Evolutionary conservation across 2,113 vertebrate species (phyloP).

Genomic region (Trematocara stigmaticum): DNA sequence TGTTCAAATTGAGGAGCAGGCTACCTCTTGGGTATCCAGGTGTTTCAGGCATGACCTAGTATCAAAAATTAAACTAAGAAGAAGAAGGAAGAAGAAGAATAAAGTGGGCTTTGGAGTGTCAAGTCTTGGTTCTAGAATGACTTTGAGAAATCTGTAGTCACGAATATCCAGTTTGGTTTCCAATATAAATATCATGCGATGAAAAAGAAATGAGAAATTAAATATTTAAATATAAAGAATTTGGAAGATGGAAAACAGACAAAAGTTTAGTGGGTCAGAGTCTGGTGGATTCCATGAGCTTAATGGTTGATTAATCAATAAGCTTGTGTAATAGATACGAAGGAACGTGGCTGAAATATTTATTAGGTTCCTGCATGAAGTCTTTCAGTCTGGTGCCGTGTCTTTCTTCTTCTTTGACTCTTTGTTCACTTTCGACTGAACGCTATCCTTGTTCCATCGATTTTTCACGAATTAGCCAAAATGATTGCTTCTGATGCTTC

Average conservation of each 20-base stretch:
- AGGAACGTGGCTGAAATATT: conserved; percentile 51
- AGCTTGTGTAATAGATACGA: conserved; percentile 54
- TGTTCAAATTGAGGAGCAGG: neutral
- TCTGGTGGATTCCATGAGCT: neutral
- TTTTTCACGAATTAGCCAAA: conserved; percentile 20
- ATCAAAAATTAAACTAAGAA: neutral
- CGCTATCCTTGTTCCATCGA: neutral
- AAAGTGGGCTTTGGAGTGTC: neutral
- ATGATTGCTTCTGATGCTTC: neutral
- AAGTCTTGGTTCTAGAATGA: neutral
- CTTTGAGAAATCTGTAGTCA: neutral
- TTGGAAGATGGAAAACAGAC: neutral
- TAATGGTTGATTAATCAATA: conserved; percentile 61
- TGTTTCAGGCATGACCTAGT: neutral
- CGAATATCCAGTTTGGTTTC: neutral
- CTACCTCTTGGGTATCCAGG: neutral
- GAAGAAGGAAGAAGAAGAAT: neutral
- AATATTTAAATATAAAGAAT: neutral
- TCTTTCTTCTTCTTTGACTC: neutral
- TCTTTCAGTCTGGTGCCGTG: neutral
- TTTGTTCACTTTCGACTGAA: neutral
- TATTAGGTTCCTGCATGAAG: conserved; percentile 10
- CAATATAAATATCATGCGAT: neutral
- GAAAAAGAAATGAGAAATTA: neutral
- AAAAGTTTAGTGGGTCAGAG: conserved; percentile 1